phyloP scores from a whole-genome alignment of 1,140 invertebrate species.

The Euura saliciscinereae region DNA sequence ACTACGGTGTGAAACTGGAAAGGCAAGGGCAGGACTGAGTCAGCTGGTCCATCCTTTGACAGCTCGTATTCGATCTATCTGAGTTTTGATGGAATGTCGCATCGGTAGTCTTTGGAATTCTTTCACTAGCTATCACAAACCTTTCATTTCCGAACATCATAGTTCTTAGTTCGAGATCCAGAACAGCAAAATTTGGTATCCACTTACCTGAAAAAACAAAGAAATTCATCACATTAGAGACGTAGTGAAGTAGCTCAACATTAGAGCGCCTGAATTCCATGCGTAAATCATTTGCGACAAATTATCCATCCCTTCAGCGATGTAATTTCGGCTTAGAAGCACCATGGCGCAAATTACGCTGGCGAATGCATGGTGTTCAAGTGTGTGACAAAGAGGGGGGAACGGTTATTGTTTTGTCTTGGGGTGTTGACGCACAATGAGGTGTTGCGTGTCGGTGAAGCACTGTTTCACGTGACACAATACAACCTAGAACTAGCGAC shows the following conservation, averaged over 20 bases:
- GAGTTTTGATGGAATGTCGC: neutral
- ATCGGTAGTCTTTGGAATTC: neutral
- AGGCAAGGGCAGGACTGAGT: neutral
- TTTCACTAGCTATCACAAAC: slow-evolving; percentile 2
- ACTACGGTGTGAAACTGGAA: neutral
- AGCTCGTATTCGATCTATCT: neutral
- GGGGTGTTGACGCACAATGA: slow-evolving; percentile 17
- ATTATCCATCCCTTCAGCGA: neutral
- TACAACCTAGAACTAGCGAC: slow-evolving; percentile 1
- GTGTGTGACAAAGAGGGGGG: slow-evolving; percentile 22
- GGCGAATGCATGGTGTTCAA: neutral
- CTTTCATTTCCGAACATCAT: neutral
- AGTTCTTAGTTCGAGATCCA: neutral
- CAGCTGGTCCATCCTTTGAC: neutral
- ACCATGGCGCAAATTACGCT: neutral
- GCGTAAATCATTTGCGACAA: neutral
- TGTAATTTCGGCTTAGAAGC: neutral
- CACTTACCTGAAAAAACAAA: neutral
- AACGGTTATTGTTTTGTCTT: slow-evolving; percentile 44
- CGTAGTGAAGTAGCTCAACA: too few relatives aligned
- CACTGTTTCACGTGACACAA: slow-evolving; percentile 7
- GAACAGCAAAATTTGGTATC: neutral
- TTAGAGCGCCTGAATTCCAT: neutral
- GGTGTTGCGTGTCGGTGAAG: slow-evolving; percentile 12
- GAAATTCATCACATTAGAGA: neutral